Percentiles rank a stretch among this genome's conserved stretches.
These are phyloP conservation scores for Hylaeus volcanicus DNA, from an alignment of 1,140 invertebrate species.

Conservation along the genomic window DNA sequence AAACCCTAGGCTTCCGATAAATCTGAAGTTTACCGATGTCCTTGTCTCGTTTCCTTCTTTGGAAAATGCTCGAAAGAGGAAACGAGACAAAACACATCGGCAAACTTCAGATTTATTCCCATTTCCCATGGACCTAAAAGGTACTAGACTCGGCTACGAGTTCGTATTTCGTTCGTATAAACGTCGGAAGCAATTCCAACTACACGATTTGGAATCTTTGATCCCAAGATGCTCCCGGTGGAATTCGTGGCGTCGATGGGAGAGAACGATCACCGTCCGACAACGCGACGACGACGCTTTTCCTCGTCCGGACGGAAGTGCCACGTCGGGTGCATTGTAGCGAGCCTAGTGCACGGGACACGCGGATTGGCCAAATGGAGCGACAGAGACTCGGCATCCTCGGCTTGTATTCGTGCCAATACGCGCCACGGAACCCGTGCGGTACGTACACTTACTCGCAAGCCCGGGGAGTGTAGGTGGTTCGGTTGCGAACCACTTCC, in stretches of 20 bases:
- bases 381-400: slow-evolving; percentile 54
- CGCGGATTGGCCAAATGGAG: slow-evolving; percentile 72
- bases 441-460: slow-evolving; percentile 13
- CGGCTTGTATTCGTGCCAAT: slow-evolving; percentile 37
- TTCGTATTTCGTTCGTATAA: too few species aligned
- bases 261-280: slow-evolving; percentile 27
- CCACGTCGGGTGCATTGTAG: slow-evolving; percentile 70
- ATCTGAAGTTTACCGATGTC: too few species aligned
- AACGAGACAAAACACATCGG: too few species aligned
- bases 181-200: too few species aligned
- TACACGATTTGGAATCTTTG: background rate
- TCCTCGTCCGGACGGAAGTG: slow-evolving; percentile 69
- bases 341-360: slow-evolving; percentile 52
- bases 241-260: slow-evolving; percentile 34
- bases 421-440: background rate
- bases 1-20: too few species aligned
- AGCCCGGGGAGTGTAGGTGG: slow-evolving; percentile 42
- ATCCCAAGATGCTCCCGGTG: slow-evolving; percentile 19
- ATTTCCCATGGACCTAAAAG: too few species aligned
- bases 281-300: slow-evolving; percentile 44
- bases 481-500: slow-evolving; percentile 70
- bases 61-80: too few species aligned
- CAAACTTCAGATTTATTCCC: too few species aligned
- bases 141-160: too few species aligned
- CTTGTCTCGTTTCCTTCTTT: too few species aligned